Base-by-base conservation (phyloP, 2,797 vertebrate genomes). In the Acanthurus lineatus region DNA sequence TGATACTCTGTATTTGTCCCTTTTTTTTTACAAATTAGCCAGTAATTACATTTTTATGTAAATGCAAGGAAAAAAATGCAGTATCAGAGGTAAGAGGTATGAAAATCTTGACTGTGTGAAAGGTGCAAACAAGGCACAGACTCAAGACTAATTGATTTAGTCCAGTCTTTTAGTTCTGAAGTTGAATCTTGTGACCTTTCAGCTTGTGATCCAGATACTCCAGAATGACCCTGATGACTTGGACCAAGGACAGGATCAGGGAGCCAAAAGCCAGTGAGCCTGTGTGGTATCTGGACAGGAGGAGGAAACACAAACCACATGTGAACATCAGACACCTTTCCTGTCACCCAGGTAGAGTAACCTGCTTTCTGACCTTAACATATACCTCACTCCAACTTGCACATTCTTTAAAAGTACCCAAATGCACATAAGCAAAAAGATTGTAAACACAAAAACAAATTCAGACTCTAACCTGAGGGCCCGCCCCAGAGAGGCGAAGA, bases 201-300 rank as follows among this genome's bases (percentile, higher is more conserved):
- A 99, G 81, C 85, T 97, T 96, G 66, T 98, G 97, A 76, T 99
- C 97, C 92, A 99, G 88, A 73, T 99, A 99, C 82, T 99, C 98
- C 78, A 99, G 92, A 1, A 92, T 9, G 52, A 99, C 97, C 81
- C 98, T 93, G 90, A 99, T 96, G 76, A 97, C 89, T 85, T 99
- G 98, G 47, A 99, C 95, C 0, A 98, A 44, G 66, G 98, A 96
- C 12, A 99, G 93, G 70, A 99, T 95, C 45, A 99, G 92, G 2
- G 98, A 96, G 2, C 98, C 97, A 1, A 99, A 98, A 2, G 98
- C 98, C 84, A 99, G 82, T 0, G 98, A 97, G 49, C 98, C 98
- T 0, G 97, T 97, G 95, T 99, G 98, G 90, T 97, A 99, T 85
- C 98, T 99, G 70, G 9, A 77, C 53, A 44, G n/a, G n/a, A 67